Evolutionary conservation across 1,140 invertebrate species (phyloP), one percentile per base, ranked within the genome.

Genomic region (Drosophila nannoptera): DNA sequence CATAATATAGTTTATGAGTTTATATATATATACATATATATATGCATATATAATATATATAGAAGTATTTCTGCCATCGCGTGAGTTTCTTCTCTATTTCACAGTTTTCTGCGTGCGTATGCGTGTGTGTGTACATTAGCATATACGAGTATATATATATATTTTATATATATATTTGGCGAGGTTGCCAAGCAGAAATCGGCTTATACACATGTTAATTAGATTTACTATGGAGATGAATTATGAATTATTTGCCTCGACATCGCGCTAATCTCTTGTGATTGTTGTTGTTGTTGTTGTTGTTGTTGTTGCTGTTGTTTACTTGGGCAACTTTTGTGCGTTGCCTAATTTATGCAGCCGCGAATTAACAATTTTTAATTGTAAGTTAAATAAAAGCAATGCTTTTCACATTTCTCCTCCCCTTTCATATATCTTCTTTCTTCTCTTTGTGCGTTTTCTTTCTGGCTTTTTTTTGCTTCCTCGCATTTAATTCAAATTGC

Each of bases 151-250:
- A 32, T 36, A 45, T 14, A 31, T 50, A 29, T 32, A 36, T 54
- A 38, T n/a, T n/a, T n/a, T 49, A 59, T 43, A n/a, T 59, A 38
- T 14, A 53, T 53, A 16, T 46, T 58, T 53, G 11, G 64, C 67
- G 63, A 53, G 32, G 50, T 69, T 50, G 54, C 73, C 58, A 71
- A 69, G 60, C 77, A 50, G 14, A 83, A 83, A 78, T 78, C 78
- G 50, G 75, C 75, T 78, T 80, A 80, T 56, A 56, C 50, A 61
- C 54, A 84, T 86, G 77, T 81, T 86, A 84, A 84, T 84, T 84
- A 80, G 63, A 80, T 84, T 84, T 86, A 69, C 60, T 81, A 84
- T 48, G 68, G 38, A 84, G 77, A 84, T 73, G 48, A 82, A 77
- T 77, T 82, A 82, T 75, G 55, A 82, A 62, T 59, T 77, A 70